Evolutionary conservation across 1,140 invertebrate genomes (phyloP).

Genomic region (Saccostrea cuccullata): DNA sequence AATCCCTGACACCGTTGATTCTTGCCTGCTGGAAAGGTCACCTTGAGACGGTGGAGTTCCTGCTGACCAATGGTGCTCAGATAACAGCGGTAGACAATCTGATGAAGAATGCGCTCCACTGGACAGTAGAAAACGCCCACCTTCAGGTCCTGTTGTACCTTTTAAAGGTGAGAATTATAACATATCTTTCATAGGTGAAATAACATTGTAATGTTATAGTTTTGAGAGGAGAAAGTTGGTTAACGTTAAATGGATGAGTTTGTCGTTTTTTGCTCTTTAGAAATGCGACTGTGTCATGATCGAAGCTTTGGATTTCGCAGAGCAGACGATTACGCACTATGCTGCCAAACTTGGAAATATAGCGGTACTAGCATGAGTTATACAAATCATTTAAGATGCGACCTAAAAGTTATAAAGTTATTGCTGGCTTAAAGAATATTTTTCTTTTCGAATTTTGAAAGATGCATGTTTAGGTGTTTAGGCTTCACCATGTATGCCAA

Average conservation of each 20-base stretch:
- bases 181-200: background rate
- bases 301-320: constrained; percentile 41
- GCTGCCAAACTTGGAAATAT: constrained; percentile 47
- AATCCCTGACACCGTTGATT: constrained; percentile 46
- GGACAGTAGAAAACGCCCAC: constrained; percentile 45
- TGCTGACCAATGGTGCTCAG: constrained; percentile 47
- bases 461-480: too few species aligned
- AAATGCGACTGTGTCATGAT: constrained; percentile 35
- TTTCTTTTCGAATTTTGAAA: too few species aligned
- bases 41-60: constrained; percentile 46
- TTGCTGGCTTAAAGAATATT: too few species aligned
- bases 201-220: background rate
- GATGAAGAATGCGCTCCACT: constrained; percentile 47
- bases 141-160: constrained; percentile 28
- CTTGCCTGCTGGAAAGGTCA: constrained; percentile 54
- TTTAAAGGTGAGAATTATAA: constrained; percentile 39
- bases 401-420: too few species aligned
- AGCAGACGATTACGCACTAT: constrained; percentile 52
- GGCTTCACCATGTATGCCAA: background rate
- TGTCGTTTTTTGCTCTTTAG: background rate
- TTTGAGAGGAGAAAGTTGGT: background rate
- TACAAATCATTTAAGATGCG: background rate
- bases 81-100: constrained; percentile 45
- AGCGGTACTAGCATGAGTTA: constrained; percentile 14
- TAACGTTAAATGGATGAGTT: background rate